phyloP scores from a whole-genome alignment of 2,797 vertebrate genomes.

The Chelmon rostratus region DNA sequence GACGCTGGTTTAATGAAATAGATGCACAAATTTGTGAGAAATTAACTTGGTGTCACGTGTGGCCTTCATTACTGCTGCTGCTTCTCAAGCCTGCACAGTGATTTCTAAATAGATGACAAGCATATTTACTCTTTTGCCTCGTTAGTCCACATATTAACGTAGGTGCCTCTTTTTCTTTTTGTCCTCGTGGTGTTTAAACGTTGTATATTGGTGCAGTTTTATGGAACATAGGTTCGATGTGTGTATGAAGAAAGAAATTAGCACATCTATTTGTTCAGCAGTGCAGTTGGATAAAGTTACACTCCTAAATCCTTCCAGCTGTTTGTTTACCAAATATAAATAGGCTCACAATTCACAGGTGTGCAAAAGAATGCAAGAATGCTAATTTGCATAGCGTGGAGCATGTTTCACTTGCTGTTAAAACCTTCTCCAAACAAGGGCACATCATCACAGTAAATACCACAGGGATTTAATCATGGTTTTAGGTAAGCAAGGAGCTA shows the following conservation, averaged over 20 bases:
- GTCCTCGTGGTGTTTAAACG: neutral
- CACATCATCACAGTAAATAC: conserved; percentile 79
- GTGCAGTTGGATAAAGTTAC: neutral
- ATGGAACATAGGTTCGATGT: too few species aligned
- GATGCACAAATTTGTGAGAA: neutral
- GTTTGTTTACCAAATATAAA: conserved; percentile 22
- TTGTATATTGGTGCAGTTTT: neutral
- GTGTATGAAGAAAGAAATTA: neutral
- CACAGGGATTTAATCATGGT: conserved; percentile 74
- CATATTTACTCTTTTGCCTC: neutral
- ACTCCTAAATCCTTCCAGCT: neutral
- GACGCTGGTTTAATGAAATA: conserved; percentile 21
- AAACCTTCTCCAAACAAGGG: conserved; percentile 81
- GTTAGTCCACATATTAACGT: neutral
- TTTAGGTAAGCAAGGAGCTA: conserved; percentile 69
- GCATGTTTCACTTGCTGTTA: conserved; percentile 49
- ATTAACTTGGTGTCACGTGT: neutral
- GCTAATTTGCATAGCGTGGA: conserved; percentile 54
- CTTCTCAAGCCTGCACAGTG: neutral
- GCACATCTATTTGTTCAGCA: too few species aligned
- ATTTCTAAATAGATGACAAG: neutral
- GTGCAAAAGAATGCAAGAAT: conserved; percentile 46
- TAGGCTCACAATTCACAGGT: conserved; percentile 38
- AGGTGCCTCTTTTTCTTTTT: neutral
- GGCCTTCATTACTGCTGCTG: neutral